These are phyloP conservation scores for Squalus acanthias DNA, from an alignment of 2,797 vertebrate genomes.

Conservation along the genomic window DNA sequence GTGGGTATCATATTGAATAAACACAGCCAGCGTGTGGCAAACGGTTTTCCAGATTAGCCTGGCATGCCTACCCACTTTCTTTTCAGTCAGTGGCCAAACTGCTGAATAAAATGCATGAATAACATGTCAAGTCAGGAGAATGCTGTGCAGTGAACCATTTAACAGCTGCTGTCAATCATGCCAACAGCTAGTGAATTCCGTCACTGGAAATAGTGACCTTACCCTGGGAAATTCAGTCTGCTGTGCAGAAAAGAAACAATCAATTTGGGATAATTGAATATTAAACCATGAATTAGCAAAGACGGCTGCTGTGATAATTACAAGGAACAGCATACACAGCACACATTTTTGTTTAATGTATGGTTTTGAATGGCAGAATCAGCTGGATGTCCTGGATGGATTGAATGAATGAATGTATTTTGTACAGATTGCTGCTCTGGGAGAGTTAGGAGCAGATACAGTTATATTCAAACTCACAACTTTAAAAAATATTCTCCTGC, in stretches of 20 bases:
- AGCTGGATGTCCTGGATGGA: background rate
- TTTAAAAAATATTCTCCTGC: background rate
- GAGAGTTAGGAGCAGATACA: background rate
- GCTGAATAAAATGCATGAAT: conserved; percentile 1
- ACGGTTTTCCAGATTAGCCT: background rate
- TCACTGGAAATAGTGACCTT: background rate
- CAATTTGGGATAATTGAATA: background rate
- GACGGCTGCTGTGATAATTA: background rate
- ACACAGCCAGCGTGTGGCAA: background rate
- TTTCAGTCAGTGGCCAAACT: background rate
- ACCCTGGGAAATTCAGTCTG: background rate
- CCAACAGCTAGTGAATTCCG: background rate
- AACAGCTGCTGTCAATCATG: conserved; percentile 21
- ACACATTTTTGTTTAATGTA: background rate
- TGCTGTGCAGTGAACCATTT: background rate
- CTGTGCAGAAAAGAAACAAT: background rate
- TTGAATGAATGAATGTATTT: background rate
- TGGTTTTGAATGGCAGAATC: background rate
- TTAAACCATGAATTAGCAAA: background rate
- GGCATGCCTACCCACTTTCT: background rate
- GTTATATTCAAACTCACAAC: background rate
- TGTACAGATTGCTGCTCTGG: background rate
- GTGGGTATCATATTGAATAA: background rate
- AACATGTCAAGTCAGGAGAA: background rate
- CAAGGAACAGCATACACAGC: background rate